Conservation (phyloP, 1,140 invertebrate genomes). For the Latrodectus geometricus region DNA sequence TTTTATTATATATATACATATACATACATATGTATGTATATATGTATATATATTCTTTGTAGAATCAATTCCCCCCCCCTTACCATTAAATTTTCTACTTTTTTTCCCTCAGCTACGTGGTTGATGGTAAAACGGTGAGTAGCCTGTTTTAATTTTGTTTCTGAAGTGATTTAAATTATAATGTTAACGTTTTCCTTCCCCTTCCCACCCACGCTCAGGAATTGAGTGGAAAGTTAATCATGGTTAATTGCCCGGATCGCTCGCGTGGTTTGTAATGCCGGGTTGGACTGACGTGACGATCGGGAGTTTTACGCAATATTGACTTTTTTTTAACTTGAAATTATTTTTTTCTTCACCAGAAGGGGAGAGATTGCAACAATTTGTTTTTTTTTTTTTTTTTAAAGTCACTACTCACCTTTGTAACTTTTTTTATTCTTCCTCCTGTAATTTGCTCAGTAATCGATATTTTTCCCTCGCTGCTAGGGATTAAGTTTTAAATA, state of each 20-base stretch:
- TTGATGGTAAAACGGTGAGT: neutral
- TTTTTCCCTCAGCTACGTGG: neutral
- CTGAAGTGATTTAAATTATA: slow-evolving; percentile 40
- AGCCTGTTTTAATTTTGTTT: slow-evolving; percentile 30
- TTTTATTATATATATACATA: too few relatives aligned
- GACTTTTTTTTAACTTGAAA: slow-evolving; percentile 7
- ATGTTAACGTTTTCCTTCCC: slow-evolving; percentile 8
- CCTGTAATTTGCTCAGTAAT: too few relatives aligned
- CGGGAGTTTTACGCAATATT: slow-evolving; percentile 41
- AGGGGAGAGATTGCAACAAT: neutral
- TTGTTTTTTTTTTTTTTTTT: slow-evolving; percentile 3
- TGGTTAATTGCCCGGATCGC: slow-evolving; percentile 39
- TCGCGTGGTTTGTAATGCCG: neutral
- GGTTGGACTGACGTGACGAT: slow-evolving; percentile 3
- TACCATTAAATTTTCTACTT: neutral
- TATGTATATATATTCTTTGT: too few relatives aligned
- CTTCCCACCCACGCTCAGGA: neutral
- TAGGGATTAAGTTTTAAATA: too few relatives aligned
- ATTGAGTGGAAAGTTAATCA: slow-evolving; percentile 34
- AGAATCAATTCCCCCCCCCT: neutral
- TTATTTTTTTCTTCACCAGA: neutral
- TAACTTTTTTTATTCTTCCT: too few relatives aligned
- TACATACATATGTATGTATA: too few relatives aligned
- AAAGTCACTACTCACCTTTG: too few relatives aligned
- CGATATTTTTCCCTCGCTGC: too few relatives aligned